phyloP scores from a whole-genome alignment of 2,797 vertebrate genomes.

The Xyrichtys novacula region DNA sequence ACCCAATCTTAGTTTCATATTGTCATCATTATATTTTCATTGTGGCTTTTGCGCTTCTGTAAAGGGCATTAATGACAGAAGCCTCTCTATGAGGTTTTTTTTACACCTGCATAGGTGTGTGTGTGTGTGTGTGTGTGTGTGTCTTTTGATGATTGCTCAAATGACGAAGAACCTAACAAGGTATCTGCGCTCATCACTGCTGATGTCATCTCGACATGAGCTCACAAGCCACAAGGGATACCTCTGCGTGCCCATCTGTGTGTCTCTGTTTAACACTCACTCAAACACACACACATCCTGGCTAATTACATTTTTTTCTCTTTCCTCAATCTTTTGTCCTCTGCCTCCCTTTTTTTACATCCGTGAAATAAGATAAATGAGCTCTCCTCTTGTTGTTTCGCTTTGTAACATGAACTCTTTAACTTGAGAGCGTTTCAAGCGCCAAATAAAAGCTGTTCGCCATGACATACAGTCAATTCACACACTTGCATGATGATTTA shows the following conservation, averaged over 20 bases:
- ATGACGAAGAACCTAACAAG: neutral
- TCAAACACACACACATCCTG: slow-evolving; percentile 14
- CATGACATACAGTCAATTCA: neutral
- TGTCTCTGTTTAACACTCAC: neutral
- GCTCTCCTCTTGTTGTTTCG: slow-evolving; percentile 48
- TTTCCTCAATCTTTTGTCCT: slow-evolving; percentile 43
- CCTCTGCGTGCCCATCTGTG: neutral
- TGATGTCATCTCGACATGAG: slow-evolving; percentile 40
- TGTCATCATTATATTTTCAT: neutral
- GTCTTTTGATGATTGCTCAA: slow-evolving; percentile 8
- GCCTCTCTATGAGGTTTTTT: neutral
- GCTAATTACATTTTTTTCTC: slow-evolving; percentile 57
- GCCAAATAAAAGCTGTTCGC: slow-evolving; percentile 47
- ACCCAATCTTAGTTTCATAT: neutral
- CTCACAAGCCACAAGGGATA: slow-evolving; percentile 29
- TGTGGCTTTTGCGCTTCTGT: neutral
- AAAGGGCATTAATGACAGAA: slow-evolving; percentile 1
- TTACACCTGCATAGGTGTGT: neutral
- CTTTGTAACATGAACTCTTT: slow-evolving; percentile 62
- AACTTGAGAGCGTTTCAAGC: slow-evolving; percentile 55
- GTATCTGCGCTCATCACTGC: slow-evolving; percentile 18
- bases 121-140: neutral
- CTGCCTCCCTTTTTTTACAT: slow-evolving; percentile 48
- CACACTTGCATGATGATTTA: slow-evolving; percentile 37
- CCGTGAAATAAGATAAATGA: slow-evolving; percentile 56